Conservation (phyloP, 53 echinoderm and acorn worm genomes). For the Echinarachnius parma region DNA sequence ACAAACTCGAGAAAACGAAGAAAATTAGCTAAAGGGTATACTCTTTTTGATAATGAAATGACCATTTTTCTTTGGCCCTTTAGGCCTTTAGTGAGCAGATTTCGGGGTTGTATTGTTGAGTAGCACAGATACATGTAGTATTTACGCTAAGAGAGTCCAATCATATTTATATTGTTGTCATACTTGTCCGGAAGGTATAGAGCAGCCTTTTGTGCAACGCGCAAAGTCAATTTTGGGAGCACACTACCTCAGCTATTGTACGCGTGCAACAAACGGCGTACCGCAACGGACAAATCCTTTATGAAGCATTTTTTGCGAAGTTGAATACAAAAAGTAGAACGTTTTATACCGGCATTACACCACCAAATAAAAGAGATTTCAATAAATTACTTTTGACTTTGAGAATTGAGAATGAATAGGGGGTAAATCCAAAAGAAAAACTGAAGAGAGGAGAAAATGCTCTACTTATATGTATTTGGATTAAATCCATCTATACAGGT, state of each 20-base stretch:
- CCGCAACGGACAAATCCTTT: conserved; percentile 8
- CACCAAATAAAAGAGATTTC: not conserved
- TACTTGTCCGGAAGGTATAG: conserved; percentile 10
- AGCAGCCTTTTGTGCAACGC: conserved; percentile 31
- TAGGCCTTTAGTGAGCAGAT: not conserved
- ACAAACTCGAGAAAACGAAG: conserved; percentile 17
- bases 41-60: conserved; percentile 21
- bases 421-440: no score
- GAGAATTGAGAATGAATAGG: no score
- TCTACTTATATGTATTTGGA: no score
- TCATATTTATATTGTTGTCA: conserved; percentile 18
- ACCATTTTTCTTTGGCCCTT: conserved; percentile 16
- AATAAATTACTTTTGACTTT: conserved; percentile 44
- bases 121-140: conserved; percentile 46
- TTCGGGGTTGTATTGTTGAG: conserved; percentile 21
- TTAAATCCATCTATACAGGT: no score
- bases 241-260: conserved; percentile 31
- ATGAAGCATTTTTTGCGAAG: conserved; percentile 1
- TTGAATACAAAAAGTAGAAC: conserved; percentile 7
- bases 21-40: conserved; percentile 31
- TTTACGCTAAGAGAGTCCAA: conserved; percentile 36
- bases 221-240: conserved; percentile 45
- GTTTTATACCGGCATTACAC: conserved; percentile 14
- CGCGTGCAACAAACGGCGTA: conserved; percentile 31
- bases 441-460: no score